Conservation (phyloP, 2,797 vertebrate genomes). For the Oophaga sylvatica region DNA sequence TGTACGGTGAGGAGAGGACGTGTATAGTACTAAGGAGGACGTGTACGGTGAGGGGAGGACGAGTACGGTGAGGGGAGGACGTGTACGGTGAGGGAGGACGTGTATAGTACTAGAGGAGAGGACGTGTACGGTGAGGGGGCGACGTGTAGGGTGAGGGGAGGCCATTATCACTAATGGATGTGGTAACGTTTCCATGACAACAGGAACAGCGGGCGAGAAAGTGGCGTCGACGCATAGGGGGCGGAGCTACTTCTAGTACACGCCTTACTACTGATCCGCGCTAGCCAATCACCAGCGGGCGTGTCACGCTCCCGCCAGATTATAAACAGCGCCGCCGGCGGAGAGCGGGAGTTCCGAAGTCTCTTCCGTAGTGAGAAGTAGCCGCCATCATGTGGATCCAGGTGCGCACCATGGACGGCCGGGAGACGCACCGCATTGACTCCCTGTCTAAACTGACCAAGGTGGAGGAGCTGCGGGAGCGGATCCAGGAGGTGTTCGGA, state of each 20-base stretch:
- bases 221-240: neutral
- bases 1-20: no score
- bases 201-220: neutral
- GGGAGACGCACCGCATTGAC: conserved; percentile 88
- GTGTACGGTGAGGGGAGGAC: no score
- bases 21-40: no score
- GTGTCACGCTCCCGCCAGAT: conserved; percentile 12
- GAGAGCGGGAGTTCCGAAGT: neutral
- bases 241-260: neutral
- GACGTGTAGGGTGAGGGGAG: no score
- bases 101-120: no score
- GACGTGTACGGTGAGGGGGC: no score
- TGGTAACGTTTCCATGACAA: neutral
- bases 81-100: no score
- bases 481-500: conserved; percentile 86
- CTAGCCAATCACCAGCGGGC: neutral
- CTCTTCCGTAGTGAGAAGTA: neutral
- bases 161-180: no score
- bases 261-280: neutral
- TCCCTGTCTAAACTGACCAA: conserved; percentile 95
- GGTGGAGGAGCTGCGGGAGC: conserved; percentile 86
- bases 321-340: conserved; percentile 6
- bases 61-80: no score
- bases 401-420: conserved; percentile 97
- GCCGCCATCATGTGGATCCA: conserved; percentile 93